Percentiles rank a stretch among this genome's conserved stretches.
phyloP scores from a whole-genome alignment of 2,113 vertebrate species.

The Passer domesticus region DNA sequence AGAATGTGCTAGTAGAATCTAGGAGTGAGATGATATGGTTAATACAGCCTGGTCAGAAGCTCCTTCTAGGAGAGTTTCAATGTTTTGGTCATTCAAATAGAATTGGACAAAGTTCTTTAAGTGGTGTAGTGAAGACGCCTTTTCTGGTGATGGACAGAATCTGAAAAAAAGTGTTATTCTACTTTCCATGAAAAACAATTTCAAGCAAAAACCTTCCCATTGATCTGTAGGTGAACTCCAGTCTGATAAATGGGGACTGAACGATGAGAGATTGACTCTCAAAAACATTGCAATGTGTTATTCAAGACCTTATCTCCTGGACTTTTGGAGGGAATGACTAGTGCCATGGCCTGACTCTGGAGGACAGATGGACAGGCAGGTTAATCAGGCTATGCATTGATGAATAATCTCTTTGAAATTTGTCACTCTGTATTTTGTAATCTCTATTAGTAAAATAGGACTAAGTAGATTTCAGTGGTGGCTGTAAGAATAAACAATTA shows the following conservation, averaged over 20 bases:
- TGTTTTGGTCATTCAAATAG: not conserved
- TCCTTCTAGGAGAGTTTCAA: not conserved
- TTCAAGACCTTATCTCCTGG: not conserved
- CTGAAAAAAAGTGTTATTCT: not conserved
- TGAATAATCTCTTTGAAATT: not conserved
- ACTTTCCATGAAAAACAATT: not conserved
- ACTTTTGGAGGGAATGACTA: not conserved
- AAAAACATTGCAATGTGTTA: not conserved
- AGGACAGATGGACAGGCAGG: not conserved
- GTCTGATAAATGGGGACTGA: not conserved
- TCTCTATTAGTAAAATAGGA: not conserved
- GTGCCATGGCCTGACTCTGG: not conserved
- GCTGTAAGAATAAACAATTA: not conserved
- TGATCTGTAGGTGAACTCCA: not conserved
- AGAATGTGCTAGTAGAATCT: not conserved
- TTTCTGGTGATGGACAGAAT: not conserved
- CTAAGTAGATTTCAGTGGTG: not conserved
- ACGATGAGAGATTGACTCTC: not conserved
- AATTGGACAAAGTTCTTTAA: not conserved
- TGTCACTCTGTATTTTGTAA: not conserved
- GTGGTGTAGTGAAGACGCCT: not conserved
- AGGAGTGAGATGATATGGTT: not conserved
- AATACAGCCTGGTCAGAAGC: not conserved
- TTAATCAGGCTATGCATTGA: not conserved
- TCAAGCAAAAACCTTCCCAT: not conserved